These are phyloP conservation scores for Phortica variegata DNA, from an alignment of 1,140 invertebrate genomes.

Conservation along the genomic window DNA sequence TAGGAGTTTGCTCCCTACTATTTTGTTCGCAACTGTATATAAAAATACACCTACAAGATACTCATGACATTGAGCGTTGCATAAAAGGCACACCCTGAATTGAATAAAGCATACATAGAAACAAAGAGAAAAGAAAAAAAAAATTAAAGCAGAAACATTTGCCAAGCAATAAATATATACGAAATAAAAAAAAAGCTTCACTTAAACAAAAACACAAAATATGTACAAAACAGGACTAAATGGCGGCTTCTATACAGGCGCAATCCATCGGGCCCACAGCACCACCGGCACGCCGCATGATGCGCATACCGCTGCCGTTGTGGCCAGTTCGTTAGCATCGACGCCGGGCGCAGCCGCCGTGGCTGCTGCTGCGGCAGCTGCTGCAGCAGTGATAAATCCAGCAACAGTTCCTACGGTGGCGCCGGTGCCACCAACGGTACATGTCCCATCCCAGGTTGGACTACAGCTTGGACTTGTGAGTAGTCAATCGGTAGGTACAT, in stretches of 20 bases:
- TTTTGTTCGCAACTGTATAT: too few relatives aligned
- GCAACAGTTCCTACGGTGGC: slow-evolving; percentile 33
- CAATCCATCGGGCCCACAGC: slow-evolving; percentile 73
- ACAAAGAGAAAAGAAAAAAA: slow-evolving; percentile 15
- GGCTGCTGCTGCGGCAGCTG: slow-evolving; percentile 36
- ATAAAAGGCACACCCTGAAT: slow-evolving; percentile 12
- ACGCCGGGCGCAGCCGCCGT: slow-evolving; percentile 44
- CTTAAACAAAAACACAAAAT: slow-evolving; percentile 36
- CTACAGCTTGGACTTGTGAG: slow-evolving; percentile 57
- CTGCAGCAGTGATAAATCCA: slow-evolving; percentile 33
- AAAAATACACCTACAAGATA: too few relatives aligned
- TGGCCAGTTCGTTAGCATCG: slow-evolving; percentile 58
- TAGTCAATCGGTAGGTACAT: slow-evolving; percentile 57
- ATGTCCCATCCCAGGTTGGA: slow-evolving; percentile 53
- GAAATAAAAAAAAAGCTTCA: slow-evolving; percentile 55
- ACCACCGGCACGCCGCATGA: slow-evolving; percentile 77
- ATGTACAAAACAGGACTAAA: slow-evolving; percentile 65
- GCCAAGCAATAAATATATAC: slow-evolving; percentile 22
- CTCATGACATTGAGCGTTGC: too few relatives aligned
- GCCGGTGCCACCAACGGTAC: slow-evolving; percentile 42
- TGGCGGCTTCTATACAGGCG: slow-evolving; percentile 70
- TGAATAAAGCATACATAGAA: slow-evolving; percentile 10
- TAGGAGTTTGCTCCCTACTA: too few relatives aligned
- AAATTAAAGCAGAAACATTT: slow-evolving; percentile 29
- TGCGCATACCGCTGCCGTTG: slow-evolving; percentile 62